These are phyloP conservation scores for Hypsibius dujardini DNA, from an alignment of 1,140 invertebrate species.

Conservation along the genomic window DNA sequence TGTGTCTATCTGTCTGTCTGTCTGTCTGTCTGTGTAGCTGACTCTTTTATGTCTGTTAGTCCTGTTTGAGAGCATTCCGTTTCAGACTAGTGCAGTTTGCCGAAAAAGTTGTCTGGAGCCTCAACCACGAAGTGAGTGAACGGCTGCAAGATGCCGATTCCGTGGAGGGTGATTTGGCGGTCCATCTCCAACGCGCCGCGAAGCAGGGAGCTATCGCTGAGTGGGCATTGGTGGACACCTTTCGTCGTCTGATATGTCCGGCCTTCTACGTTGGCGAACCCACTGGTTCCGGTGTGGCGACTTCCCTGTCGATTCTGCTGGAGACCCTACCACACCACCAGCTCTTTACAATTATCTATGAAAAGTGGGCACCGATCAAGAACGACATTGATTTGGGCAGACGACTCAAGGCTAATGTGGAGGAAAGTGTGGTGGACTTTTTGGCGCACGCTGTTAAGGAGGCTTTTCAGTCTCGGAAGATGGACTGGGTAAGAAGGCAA, in stretches of 20 bases:
- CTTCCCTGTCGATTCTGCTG: background rate
- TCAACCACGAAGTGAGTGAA: background rate
- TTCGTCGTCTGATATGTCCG: background rate
- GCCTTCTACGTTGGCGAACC: background rate
- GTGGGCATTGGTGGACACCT: too few relatives aligned
- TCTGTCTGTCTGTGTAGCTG: too few relatives aligned
- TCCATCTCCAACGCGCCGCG: background rate
- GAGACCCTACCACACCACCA: background rate
- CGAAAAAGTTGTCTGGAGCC: background rate
- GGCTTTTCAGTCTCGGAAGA: background rate
- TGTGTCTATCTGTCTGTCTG: too few relatives aligned
- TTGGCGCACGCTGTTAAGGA: constrained; percentile 3
- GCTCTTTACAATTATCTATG: constrained; percentile 5
- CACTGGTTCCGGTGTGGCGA: background rate
- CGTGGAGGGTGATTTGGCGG: background rate
- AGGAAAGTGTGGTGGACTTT: background rate
- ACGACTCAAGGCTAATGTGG: background rate
- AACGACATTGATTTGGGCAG: background rate
- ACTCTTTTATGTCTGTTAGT: too few relatives aligned
- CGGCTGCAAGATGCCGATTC: background rate
- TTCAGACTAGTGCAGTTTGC: background rate
- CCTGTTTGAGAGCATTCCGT: too few relatives aligned
- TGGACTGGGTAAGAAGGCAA: constrained; percentile 1
- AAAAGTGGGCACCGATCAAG: constrained; percentile 4
- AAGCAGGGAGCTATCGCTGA: background rate